Conservation (phyloP, 2,113 vertebrate genomes). For the Pelodiscus sinensis region DNA sequence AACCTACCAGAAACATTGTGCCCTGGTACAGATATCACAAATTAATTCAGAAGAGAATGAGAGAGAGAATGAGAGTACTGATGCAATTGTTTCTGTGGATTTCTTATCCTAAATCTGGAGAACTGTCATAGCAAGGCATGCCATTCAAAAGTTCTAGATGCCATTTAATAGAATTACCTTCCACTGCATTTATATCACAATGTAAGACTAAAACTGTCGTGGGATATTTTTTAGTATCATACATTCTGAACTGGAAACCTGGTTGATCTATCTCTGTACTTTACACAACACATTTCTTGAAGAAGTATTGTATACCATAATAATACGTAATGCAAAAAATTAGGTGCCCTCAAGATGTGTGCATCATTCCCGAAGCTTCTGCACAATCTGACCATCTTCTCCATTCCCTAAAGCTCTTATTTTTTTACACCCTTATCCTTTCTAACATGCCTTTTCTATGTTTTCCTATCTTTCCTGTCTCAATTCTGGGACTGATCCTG, state of each 20-base stretch:
- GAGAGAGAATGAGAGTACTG: slow-evolving; percentile 35
- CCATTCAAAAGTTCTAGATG: not conserved
- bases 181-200: not conserved
- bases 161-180: not conserved
- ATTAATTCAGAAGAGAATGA: slow-evolving; percentile 28
- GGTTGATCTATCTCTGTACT: not conserved
- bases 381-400: not conserved
- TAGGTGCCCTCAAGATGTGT: not conserved
- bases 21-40: slow-evolving; percentile 64
- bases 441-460: not conserved
- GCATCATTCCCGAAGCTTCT: not conserved
- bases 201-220: not conserved
- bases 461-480: slow-evolving; percentile 36
- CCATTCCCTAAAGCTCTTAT: not conserved
- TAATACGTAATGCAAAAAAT: not conserved
- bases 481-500: slow-evolving; percentile 36
- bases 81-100: slow-evolving; percentile 31
- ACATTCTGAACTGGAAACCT: not conserved
- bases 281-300: not conserved
- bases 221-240: not conserved
- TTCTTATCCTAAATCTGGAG: not conserved
- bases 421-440: not conserved
- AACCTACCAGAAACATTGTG: slow-evolving; percentile 73
- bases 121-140: not conserved
- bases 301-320: not conserved